Conservation (phyloP, 2,797 vertebrate species). For the Pseudochaenichthys georgianus region DNA sequence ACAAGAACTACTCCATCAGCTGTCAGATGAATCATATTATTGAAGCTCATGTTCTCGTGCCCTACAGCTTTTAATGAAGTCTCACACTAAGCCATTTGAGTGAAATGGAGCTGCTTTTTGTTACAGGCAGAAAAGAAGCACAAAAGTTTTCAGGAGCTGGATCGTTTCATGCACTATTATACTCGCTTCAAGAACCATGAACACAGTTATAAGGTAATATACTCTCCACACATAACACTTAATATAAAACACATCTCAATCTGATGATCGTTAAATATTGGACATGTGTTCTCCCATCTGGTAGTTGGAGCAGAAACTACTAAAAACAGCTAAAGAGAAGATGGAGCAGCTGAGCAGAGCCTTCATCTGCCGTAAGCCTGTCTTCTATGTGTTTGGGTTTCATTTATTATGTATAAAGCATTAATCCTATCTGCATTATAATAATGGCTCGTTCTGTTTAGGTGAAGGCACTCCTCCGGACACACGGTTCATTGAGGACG, state of each 20-base stretch:
- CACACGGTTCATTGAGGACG: constrained; percentile 99
- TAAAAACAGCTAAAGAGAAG: constrained; percentile 99
- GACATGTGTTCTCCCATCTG: constrained; percentile 16
- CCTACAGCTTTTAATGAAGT: not conserved
- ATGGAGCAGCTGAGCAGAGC: constrained; percentile 99
- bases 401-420: not conserved
- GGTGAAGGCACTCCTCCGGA: constrained; percentile 95
- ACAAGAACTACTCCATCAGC: not conserved
- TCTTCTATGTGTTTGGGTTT: not conserved
- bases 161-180: constrained; percentile 99
- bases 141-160: constrained; percentile 97
- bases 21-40: constrained; percentile 3
- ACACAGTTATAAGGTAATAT: constrained; percentile 95
- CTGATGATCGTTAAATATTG: not conserved
- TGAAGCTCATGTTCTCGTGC: not conserved
- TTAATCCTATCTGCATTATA: not conserved
- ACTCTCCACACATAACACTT: too few relatives aligned
- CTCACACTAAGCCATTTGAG: not conserved
- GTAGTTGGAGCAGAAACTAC: constrained; percentile 96
- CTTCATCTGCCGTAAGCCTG: constrained; percentile 92
- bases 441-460: constrained; percentile 58
- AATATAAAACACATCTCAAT: not conserved
- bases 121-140: constrained; percentile 98
- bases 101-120: constrained; percentile 27
- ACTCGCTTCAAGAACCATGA: constrained; percentile 99